Conservation (phyloP, 2,797 vertebrate genomes). For the Microctenopoma steveboyesi region DNA sequence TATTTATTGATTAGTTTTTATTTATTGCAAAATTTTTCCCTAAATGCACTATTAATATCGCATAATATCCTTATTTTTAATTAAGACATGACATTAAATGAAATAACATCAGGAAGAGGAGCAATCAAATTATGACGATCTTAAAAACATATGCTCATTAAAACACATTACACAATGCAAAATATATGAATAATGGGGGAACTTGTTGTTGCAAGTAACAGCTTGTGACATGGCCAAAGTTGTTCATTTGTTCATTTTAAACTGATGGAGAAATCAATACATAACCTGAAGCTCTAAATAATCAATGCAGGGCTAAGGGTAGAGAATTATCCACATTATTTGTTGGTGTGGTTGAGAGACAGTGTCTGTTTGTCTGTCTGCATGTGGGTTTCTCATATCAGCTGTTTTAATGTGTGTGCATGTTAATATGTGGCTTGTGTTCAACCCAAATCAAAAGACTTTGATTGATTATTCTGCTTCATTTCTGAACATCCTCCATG, state of each 20-base stretch:
- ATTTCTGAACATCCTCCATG: not conserved
- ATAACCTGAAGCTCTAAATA: conserved; percentile 56
- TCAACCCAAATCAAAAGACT: conserved; percentile 7
- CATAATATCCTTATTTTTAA: not conserved
- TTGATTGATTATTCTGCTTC: not conserved
- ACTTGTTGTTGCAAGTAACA: conserved; percentile 48
- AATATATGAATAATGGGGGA: conserved; percentile 17
- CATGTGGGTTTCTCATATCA: conserved; percentile 7
- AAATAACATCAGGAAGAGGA: not conserved
- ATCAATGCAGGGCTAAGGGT: conserved; percentile 49
- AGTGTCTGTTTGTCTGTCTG: conserved; percentile 1
- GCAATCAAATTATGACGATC: conserved; percentile 1
- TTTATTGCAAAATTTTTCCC: too few species aligned
- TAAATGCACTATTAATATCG: not conserved
- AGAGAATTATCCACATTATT: conserved; percentile 31
- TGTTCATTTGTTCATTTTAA: conserved; percentile 82
- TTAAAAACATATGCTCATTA: not conserved
- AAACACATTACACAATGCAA: not conserved
- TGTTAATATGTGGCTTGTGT: conserved; percentile 17
- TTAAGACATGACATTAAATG: not conserved
- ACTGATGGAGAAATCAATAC: conserved; percentile 75
- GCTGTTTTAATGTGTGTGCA: conserved; percentile 19
- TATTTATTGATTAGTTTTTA: not conserved
- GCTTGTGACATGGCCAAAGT: conserved; percentile 65
- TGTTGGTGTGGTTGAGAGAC: conserved; percentile 35